Percentiles rank a stretch among this genome's conserved stretches.
phyloP scores from a whole-genome alignment of 2,113 vertebrate species.

The Oreochromis aureus region DNA sequence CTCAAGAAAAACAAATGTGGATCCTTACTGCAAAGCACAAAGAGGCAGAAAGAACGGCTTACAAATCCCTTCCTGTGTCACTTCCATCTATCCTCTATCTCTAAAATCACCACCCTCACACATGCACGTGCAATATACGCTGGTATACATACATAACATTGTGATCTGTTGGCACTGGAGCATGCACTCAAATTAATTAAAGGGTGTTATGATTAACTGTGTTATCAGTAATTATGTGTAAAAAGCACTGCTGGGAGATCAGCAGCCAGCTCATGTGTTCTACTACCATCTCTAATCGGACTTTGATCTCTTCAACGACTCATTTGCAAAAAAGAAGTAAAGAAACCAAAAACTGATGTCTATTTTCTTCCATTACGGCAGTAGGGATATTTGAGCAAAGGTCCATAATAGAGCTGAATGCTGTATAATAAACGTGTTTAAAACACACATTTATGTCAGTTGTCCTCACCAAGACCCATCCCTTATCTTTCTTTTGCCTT shows the following conservation, averaged over 20 bases:
- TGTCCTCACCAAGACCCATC: background rate
- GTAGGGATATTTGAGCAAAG: background rate
- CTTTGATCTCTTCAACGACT: background rate
- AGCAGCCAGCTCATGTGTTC: slow-evolving; percentile 7
- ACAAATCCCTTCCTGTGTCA: background rate
- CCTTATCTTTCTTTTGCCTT: background rate
- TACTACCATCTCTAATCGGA: background rate
- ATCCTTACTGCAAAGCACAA: background rate
- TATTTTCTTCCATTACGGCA: background rate
- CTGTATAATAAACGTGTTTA: background rate
- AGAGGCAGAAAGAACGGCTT: background rate
- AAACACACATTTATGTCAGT: background rate
- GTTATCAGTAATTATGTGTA: slow-evolving; percentile 12
- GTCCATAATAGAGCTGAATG: slow-evolving; percentile 24
- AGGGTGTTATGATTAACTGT: slow-evolving; percentile 31
- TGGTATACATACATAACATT: background rate
- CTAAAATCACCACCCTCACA: background rate
- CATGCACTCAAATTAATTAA: slow-evolving; percentile 39
- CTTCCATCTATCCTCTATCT: background rate
- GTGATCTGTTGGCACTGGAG: background rate
- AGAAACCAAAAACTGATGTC: background rate
- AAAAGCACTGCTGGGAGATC: slow-evolving; percentile 11
- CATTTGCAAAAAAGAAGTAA: background rate
- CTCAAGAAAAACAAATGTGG: background rate
- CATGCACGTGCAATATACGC: background rate